Evolutionary conservation across 2,888 invertebrate species (phyloP).

Genomic region (Drosophila lutescens): DNA sequence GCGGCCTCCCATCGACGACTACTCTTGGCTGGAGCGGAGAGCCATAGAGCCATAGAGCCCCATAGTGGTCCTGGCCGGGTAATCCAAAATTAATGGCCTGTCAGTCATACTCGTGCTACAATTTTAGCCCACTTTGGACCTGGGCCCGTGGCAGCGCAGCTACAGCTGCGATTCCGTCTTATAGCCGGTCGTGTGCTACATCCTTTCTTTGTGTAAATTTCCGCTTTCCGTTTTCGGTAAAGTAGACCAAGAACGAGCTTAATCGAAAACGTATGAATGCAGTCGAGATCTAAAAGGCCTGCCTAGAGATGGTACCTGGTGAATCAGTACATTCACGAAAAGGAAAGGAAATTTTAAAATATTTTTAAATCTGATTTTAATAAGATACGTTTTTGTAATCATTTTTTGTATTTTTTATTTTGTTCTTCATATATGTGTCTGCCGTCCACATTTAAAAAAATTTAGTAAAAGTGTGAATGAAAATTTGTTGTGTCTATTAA

Average conservation of each 20-base stretch:
- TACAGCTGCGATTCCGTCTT: slow-evolving; percentile 58
- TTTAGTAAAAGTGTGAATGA: no score
- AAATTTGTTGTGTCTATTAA: no score
- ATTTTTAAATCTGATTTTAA: no score
- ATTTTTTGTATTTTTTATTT: no score
- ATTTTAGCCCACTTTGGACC: slow-evolving; percentile 66
- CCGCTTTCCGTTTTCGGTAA: slow-evolving; percentile 56
- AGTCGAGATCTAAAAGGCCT: slow-evolving; percentile 47
- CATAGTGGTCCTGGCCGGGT: slow-evolving; percentile 57
- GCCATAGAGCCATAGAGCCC: not conserved
- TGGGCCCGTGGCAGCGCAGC: slow-evolving; percentile 51
- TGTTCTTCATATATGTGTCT: no score
- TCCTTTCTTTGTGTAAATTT: slow-evolving; percentile 78
- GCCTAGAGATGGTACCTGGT: slow-evolving; percentile 22
- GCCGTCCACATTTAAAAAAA: no score
- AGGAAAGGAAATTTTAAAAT: no score
- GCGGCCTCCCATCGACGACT: slow-evolving; percentile 33
- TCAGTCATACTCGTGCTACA: slow-evolving; percentile 71
- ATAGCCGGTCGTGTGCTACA: slow-evolving; percentile 56
- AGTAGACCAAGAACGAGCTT: slow-evolving; percentile 57
- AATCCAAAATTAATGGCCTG: slow-evolving; percentile 79
- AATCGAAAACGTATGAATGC: slow-evolving; percentile 78
- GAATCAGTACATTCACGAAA: not conserved
- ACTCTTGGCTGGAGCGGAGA: slow-evolving; percentile 19
- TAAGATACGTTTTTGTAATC: no score